Conservation (phyloP, 2,888 invertebrate genomes). For the Drosophila macrospina region DNA sequence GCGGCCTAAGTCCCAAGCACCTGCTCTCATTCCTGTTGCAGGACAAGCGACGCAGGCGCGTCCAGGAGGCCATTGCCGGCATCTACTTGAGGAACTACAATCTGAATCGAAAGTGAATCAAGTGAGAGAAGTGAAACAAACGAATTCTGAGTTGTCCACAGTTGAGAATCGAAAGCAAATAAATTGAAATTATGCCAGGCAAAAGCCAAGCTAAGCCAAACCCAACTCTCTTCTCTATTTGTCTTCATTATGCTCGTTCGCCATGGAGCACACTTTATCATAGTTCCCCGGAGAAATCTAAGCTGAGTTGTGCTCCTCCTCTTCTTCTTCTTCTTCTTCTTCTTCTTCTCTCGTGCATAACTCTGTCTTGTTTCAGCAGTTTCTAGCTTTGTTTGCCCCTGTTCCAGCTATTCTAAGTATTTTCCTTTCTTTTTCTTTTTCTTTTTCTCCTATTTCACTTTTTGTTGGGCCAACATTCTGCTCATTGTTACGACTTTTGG, state of each 20-base stretch:
- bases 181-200: conserved; percentile 69
- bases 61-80: conserved; percentile 69
- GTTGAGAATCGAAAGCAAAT: conserved; percentile 54
- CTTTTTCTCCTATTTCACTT: conserved; percentile 27
- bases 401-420: conserved; percentile 20
- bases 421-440: conserved; percentile 21
- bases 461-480: conserved; percentile 43
- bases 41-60: conserved; percentile 59
- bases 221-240: conserved; percentile 50
- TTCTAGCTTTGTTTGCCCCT: conserved; percentile 45
- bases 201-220: conserved; percentile 46
- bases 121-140: conserved; percentile 10
- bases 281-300: conserved; percentile 72
- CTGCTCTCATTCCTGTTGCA: conserved; percentile 55
- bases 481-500: conserved; percentile 52
- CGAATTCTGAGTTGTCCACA: conserved; percentile 3
- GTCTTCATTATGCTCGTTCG: conserved; percentile 67
- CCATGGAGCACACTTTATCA: conserved; percentile 61
- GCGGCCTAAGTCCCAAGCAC: conserved; percentile 52
- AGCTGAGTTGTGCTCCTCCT: conserved; percentile 64
- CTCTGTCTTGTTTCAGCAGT: conserved; percentile 53
- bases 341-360: no score
- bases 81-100: conserved; percentile 71
- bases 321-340: not conserved
- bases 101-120: conserved; percentile 61